A percentile compares a stretch with the other conserved stretches of the same genome.
These are phyloP conservation scores for Lycocerus yunnanus DNA, from an alignment of 2,888 invertebrate species.

Conservation along the genomic window DNA sequence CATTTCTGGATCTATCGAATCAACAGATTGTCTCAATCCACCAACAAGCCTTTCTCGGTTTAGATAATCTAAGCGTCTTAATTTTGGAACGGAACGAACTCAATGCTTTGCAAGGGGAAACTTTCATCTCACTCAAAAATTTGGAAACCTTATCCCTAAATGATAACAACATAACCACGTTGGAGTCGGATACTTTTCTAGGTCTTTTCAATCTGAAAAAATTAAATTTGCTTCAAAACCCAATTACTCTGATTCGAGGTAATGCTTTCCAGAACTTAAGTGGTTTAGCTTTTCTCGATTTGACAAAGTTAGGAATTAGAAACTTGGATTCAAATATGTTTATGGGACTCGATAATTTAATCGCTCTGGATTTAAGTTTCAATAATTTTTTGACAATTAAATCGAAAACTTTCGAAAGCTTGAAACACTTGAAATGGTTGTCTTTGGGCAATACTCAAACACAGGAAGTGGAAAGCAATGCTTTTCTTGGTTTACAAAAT, in stretches of 20 bases:
- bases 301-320: neutral
- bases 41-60: conserved; percentile 42
- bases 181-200: conserved; percentile 2
- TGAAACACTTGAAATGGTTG: neutral
- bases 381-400: conserved; percentile 4
- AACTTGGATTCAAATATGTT: neutral
- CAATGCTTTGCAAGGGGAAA: neutral
- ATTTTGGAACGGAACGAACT: conserved; percentile 42
- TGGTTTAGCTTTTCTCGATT: neutral
- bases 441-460: neutral
- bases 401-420: neutral
- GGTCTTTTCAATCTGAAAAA: conserved; percentile 22
- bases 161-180: conserved; percentile 35
- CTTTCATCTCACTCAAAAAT: conserved; percentile 40
- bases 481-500: conserved; percentile 1
- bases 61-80: conserved; percentile 43
- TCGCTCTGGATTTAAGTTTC: neutral
- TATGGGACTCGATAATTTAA: neutral
- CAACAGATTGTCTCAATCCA: conserved; percentile 43
- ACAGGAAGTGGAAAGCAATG: neutral
- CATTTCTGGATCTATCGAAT: conserved; percentile 46
- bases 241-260: neutral
- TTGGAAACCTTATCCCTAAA: conserved; percentile 44
- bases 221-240: conserved; percentile 32
- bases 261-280: conserved; percentile 7